Percentiles rank a stretch among this genome's conserved stretches.
phyloP scores from a whole-genome alignment of 2,888 invertebrate genomes.

The Teleiodes luculella region DNA sequence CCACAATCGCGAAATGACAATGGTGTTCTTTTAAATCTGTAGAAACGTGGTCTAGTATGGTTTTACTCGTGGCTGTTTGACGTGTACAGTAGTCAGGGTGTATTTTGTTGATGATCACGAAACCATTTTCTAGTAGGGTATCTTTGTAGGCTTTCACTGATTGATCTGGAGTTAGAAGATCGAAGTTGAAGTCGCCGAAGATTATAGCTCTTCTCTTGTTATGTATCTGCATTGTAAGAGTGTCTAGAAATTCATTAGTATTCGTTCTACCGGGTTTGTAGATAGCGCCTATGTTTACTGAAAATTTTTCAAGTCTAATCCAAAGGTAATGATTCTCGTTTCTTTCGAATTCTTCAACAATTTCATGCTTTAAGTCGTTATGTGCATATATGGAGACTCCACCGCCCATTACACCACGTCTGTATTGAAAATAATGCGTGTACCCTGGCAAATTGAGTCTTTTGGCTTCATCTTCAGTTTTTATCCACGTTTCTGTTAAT shows the following conservation, averaged over 20 bases:
- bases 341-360: neutral
- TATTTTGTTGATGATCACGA: conserved; percentile 11
- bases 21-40: neutral
- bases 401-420: neutral
- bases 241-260: neutral
- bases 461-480: conserved; percentile 13
- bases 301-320: conserved; percentile 10
- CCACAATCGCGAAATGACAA: neutral
- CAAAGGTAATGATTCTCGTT: conserved; percentile 15
- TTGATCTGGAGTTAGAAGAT: conserved; percentile 8
- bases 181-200: conserved; percentile 17
- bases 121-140: conserved; percentile 16
- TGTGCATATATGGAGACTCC: neutral
- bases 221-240: neutral
- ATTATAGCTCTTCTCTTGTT: neutral
- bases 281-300: conserved; percentile 12
- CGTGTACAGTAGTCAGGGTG: conserved; percentile 6
- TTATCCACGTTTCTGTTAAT: conserved; percentile 20
- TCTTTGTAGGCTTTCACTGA: conserved; percentile 11
- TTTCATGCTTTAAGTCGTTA: neutral
- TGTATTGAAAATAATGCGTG: neutral
- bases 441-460: neutral
- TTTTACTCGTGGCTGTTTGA: neutral
- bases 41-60: neutral
- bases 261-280: neutral